These are phyloP conservation scores for Blomia tropicalis DNA, from an alignment of 2,888 invertebrate species.

Conservation along the genomic window DNA sequence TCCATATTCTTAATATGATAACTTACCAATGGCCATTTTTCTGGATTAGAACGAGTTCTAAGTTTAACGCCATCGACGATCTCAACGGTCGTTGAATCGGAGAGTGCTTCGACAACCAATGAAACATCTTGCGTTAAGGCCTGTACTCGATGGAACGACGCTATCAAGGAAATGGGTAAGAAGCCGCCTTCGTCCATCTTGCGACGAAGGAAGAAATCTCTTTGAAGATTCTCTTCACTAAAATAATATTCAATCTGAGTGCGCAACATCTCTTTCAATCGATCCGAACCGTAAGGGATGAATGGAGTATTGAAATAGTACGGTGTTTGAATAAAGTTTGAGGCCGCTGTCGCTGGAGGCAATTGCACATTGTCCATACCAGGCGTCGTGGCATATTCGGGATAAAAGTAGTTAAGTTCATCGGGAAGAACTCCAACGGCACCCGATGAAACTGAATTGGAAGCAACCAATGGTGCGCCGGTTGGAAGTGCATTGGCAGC, in stretches of 20 bases:
- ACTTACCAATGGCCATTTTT: slow-evolving; percentile 56
- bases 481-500: background rate
- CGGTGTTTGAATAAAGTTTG: background rate
- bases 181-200: slow-evolving; percentile 92
- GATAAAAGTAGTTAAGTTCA: background rate
- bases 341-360: background rate
- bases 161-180: slow-evolving; percentile 77
- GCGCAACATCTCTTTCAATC: slow-evolving; percentile 63
- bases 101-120: slow-evolving; percentile 62
- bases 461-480: background rate
- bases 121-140: slow-evolving; percentile 66
- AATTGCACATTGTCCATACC: background rate
- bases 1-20: background rate
- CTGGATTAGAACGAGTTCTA: slow-evolving; percentile 59
- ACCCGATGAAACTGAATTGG: background rate
- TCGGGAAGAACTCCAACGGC: background rate
- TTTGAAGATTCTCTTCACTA: slow-evolving; percentile 80
- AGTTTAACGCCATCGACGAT: slow-evolving; percentile 55
- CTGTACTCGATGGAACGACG: slow-evolving; percentile 84
- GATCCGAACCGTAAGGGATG: slow-evolving; percentile 41
- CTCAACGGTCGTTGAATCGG: slow-evolving; percentile 69
- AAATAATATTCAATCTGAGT: slow-evolving; percentile 98
- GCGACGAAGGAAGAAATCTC: slow-evolving; percentile 86
- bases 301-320: slow-evolving; percentile 20
- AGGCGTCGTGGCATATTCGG: background rate